These are phyloP conservation scores for Lates calcarifer DNA, from an alignment of 2,113 vertebrate species.

Conservation along the genomic window DNA sequence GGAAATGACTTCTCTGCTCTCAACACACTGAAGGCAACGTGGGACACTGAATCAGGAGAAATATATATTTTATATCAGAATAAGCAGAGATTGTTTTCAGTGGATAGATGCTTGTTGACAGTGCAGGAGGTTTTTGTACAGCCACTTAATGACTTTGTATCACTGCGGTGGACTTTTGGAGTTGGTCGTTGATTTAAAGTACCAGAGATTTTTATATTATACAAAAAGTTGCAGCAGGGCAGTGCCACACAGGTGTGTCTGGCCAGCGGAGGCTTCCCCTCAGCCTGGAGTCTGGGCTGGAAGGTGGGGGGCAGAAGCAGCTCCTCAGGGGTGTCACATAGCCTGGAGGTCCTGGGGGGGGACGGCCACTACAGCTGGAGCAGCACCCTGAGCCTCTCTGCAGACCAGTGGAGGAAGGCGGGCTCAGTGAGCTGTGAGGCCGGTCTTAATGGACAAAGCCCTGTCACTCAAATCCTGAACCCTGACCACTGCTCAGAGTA, in stretches of 20 bases:
- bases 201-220: not conserved
- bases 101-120: not conserved
- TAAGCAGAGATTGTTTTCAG: not conserved
- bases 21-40: too few species aligned
- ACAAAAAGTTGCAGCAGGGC: conserved; percentile 54
- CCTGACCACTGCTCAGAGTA: conserved; percentile 50
- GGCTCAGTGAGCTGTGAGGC: conserved; percentile 69
- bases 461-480: conserved; percentile 64
- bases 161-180: conserved; percentile 43
- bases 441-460: conserved; percentile 49
- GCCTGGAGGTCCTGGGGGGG: conserved; percentile 35
- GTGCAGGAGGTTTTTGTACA: conserved; percentile 42
- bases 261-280: conserved; percentile 69
- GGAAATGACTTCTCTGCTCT: conserved; percentile 22
- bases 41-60: too few species aligned
- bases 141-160: conserved; percentile 27
- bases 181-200: conserved; percentile 25
- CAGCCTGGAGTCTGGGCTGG: conserved; percentile 66
- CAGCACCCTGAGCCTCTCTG: conserved; percentile 68
- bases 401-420: conserved; percentile 55
- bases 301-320: conserved; percentile 54
- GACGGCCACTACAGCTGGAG: conserved; percentile 60
- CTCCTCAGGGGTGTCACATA: conserved; percentile 34
- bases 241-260: conserved; percentile 73
- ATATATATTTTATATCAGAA: not conserved